A percentile compares a stretch with the other conserved stretches of the same genome.
Conservation (phyloP, 2,888 invertebrate genomes). For the Choristoneura rosaceana region DNA sequence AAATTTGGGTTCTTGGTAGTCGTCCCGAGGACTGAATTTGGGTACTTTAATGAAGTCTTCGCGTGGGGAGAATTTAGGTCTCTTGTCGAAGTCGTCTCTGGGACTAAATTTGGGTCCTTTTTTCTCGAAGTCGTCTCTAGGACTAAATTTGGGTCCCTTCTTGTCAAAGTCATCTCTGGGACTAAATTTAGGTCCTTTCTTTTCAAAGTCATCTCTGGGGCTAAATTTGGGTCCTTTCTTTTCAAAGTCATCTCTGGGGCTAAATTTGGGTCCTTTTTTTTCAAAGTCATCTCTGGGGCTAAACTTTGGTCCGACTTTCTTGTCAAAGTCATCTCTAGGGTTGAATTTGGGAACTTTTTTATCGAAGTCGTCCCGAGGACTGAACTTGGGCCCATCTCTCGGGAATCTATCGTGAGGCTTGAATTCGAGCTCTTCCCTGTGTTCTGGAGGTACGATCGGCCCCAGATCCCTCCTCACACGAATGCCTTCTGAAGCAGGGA, state of each 20-base stretch:
- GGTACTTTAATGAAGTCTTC: conserved; percentile 11
- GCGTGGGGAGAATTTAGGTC: conserved; percentile 12
- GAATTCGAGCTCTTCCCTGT: conserved; percentile 44
- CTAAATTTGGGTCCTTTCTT: conserved; percentile 11
- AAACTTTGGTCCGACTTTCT: conserved; percentile 20
- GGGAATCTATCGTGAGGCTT: conserved; percentile 45
- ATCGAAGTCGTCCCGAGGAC: conserved; percentile 25
- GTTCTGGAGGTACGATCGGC: conserved; percentile 26
- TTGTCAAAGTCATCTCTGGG: conserved; percentile 20
- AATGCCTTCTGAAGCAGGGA: conserved; percentile 30
- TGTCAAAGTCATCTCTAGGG: conserved; percentile 30
- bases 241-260: conserved; percentile 27
- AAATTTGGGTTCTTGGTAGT: conserved; percentile 26
- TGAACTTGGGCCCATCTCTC: conserved; percentile 27
- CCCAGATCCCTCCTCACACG: conserved; percentile 44
- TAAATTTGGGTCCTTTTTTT: conserved; percentile 25
- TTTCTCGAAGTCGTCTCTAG: conserved; percentile 26
- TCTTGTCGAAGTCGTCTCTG: conserved; percentile 28
- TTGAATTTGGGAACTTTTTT: conserved; percentile 35
- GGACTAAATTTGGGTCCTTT: conserved; percentile 32
- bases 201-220: conserved; percentile 22
- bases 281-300: conserved; percentile 21
- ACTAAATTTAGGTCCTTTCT: conserved; percentile 22
- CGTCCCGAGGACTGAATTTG: conserved; percentile 20
- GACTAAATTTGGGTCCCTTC: conserved; percentile 32